A percentile compares a stretch with the other conserved stretches of the same genome.
phyloP scores from a whole-genome alignment of 2,888 invertebrate species.

The Onthophagus sagittarius region DNA sequence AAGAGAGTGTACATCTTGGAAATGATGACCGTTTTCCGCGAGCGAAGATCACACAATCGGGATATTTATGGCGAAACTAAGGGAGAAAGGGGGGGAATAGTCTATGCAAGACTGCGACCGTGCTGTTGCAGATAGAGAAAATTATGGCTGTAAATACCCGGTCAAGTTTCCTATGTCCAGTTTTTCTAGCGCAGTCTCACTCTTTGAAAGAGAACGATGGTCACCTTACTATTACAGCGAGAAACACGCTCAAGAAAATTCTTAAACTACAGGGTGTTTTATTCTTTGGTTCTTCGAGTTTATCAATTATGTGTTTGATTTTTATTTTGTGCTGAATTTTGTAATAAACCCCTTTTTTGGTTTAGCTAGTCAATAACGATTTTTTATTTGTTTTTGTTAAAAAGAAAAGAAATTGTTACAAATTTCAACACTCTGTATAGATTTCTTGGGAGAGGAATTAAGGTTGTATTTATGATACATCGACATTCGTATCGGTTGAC shows the following conservation, averaged over 20 bases:
- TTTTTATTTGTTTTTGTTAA: too few species aligned
- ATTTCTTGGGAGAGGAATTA: not conserved
- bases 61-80: not conserved
- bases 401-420: too few species aligned
- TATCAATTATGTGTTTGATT: too few species aligned
- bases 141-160: slow-evolving; percentile 9
- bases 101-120: not conserved
- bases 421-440: too few species aligned
- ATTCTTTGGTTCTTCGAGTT: too few species aligned
- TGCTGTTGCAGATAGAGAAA: not conserved
- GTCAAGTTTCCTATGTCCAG: slow-evolving; percentile 1
- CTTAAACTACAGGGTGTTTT: too few species aligned
- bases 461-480: slow-evolving; percentile 8
- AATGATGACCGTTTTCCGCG: not conserved
- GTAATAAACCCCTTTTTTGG: too few species aligned
- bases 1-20: not conserved
- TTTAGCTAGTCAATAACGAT: too few species aligned
- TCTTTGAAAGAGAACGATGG: not conserved
- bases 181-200: slow-evolving; percentile 4
- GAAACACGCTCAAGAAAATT: too few species aligned
- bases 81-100: not conserved
- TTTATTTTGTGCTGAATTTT: too few species aligned
- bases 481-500: slow-evolving; percentile 4
- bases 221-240: not conserved
- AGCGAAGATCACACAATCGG: not conserved